Conservation (phyloP, 2,113 vertebrate species). For the Donacobius atricapilla region DNA sequence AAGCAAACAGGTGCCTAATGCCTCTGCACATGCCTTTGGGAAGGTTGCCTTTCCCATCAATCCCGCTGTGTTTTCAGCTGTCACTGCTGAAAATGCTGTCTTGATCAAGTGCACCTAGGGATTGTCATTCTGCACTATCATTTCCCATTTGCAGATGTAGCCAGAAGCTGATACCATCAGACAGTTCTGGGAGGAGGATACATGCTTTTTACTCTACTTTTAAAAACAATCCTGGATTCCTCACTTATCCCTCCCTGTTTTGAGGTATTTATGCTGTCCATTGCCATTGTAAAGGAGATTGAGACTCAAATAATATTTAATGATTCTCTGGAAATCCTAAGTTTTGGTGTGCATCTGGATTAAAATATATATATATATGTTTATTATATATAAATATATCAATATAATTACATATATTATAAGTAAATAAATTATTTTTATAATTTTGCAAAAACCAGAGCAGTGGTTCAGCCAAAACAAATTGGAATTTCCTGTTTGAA, state of each 20-base stretch:
- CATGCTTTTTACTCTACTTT: neutral
- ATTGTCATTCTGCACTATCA: neutral
- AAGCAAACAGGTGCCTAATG: conserved; percentile 37
- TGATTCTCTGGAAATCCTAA: neutral
- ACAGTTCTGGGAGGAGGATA: neutral
- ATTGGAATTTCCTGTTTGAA: neutral
- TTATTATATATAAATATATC: too few relatives aligned
- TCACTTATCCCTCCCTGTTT: neutral
- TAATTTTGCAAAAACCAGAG: neutral
- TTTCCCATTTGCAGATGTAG: neutral
- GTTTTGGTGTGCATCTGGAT: neutral
- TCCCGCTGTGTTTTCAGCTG: conserved; percentile 14
- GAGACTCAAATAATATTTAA: neutral
- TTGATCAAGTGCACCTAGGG: neutral
- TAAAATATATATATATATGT: neutral
- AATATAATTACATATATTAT: neutral
- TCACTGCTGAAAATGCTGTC: neutral
- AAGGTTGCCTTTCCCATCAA: conserved; percentile 9
- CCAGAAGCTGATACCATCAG: neutral
- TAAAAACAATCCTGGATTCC: neutral
- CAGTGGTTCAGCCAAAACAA: neutral
- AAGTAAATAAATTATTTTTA: neutral
- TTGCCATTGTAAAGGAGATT: neutral
- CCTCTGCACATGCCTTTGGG: conserved; percentile 18
- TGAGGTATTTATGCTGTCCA: neutral